Percentiles rank a stretch among this genome's conserved stretches.
Conservation (phyloP, 2,113 vertebrate genomes). For the Psettodes erumei region DNA sequence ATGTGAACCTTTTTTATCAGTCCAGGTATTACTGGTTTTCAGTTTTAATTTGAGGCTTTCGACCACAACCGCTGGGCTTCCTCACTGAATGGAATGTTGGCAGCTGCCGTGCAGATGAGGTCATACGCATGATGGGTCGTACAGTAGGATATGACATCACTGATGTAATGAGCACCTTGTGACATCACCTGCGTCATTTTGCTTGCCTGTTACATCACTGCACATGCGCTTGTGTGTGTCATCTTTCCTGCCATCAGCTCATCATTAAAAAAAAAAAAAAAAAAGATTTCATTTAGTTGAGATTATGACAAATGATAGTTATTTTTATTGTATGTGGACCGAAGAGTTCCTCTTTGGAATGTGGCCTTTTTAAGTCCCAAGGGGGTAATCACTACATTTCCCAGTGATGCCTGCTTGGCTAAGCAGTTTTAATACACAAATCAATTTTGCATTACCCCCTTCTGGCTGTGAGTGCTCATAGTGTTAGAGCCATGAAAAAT, state of each 20-base stretch:
- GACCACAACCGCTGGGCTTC: background rate
- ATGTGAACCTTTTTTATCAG: no score
- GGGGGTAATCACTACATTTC: constrained; percentile 85
- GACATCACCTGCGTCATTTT: background rate
- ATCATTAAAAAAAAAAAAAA: no score
- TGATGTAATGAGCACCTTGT: background rate
- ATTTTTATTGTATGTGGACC: constrained; percentile 34
- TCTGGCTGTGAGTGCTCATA: constrained; percentile 87
- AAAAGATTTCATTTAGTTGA: background rate
- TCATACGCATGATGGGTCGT: background rate
- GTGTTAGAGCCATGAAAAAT: constrained; percentile 91
- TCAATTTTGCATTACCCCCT: constrained; percentile 94
- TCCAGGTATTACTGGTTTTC: no score
- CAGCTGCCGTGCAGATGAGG: background rate
- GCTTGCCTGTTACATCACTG: no score
- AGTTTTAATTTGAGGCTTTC: background rate
- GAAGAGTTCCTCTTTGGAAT: constrained; percentile 42
- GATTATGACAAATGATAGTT: background rate
- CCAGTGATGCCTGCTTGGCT: constrained; percentile 86
- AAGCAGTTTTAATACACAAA: constrained; percentile 92
- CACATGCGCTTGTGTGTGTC: background rate
- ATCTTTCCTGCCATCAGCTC: background rate
- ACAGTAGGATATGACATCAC: background rate
- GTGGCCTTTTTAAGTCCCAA: constrained; percentile 76
- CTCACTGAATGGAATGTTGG: background rate